A percentile compares a stretch with the other conserved stretches of the same genome.
Conservation (phyloP, 2,888 invertebrate species). For the Drosophila limbata region DNA sequence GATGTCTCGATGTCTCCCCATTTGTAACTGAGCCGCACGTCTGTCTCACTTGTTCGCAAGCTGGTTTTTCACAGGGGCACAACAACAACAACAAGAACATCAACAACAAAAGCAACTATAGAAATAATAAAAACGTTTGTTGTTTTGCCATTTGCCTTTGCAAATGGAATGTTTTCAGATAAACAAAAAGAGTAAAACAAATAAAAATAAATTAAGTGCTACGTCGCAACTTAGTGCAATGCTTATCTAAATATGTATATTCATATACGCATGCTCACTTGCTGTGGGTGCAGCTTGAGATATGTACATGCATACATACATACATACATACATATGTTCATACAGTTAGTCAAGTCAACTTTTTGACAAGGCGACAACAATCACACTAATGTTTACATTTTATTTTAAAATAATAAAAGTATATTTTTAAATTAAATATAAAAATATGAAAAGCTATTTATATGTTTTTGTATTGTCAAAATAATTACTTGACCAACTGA, state of each 20-base stretch:
- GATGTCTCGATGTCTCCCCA: constrained; percentile 68
- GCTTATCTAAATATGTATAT: constrained; percentile 63
- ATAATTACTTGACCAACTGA: background rate
- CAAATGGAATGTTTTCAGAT: constrained; percentile 61
- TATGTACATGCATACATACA: background rate
- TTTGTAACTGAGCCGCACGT: constrained; percentile 64
- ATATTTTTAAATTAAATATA: background rate
- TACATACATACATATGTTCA: constrained; percentile 2
- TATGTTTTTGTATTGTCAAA: background rate
- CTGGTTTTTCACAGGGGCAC: constrained; percentile 63
- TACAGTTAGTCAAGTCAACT: background rate
- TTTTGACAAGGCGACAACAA: background rate
- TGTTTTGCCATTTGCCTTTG: constrained; percentile 69
- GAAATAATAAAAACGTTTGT: constrained; percentile 61
- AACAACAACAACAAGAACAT: constrained; percentile 25
- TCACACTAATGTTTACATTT: background rate
- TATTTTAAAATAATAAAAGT: background rate
- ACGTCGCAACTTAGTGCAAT: constrained; percentile 14
- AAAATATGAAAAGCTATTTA: background rate
- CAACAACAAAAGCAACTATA: constrained; percentile 23
- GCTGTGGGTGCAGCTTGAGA: constrained; percentile 39
- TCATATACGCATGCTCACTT: constrained; percentile 12
- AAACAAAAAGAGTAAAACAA: constrained; percentile 52
- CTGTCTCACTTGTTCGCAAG: constrained; percentile 63
- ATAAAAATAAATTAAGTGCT: constrained; percentile 19